Base-by-base conservation (phyloP, 2,888 invertebrate genomes). In the Pollenia amentaria region DNA sequence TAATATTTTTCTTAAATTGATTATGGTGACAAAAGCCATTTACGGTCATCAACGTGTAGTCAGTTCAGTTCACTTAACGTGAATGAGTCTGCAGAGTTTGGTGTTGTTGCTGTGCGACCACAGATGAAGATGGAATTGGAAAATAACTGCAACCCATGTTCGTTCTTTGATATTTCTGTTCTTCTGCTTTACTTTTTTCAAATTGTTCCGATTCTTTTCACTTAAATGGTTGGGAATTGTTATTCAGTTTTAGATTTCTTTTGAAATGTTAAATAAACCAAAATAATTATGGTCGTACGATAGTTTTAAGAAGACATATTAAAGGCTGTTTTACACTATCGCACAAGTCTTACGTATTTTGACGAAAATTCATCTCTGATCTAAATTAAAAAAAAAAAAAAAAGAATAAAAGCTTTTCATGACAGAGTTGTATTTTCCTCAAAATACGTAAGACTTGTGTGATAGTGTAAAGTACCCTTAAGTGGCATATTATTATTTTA, bases 1-100 rank as follows among this genome's bases (percentile, higher is more conserved):
- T 82, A 82, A 82, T 82, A 76, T 82, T 65, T 65, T 73, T 60
- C 4, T 69, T 62, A 78, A 72, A 73, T 84, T 84, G 72, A 78
- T 84, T 78, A 73, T 84, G 84, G 78, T 53, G 67, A 79, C 51
- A 67, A 60, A 69, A 73, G 7, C 78, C 73, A 46, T 84, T 38
- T 79, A 84, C 29, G 84, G 78, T 60, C 69, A 62, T 44, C 69
- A 75, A 29, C 55, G 42, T 69, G 60, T 75, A 67, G 51, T 29
- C 6, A 29, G 29, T 29, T 57, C n/a, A 55, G 55, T 72, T 72
- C 16, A 70, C 53, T 72, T 79, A 42, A 70, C 62, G 51, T 64
- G 64, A 29, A 29, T 29, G 29, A 62, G 16, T 64, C 62, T 72
- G 14, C 16, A 29, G 79, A 53, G 29, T 29, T 29, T 29, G 51